phyloP scores from a whole-genome alignment of 2,888 invertebrate species.

The Nomada hirtipes region DNA sequence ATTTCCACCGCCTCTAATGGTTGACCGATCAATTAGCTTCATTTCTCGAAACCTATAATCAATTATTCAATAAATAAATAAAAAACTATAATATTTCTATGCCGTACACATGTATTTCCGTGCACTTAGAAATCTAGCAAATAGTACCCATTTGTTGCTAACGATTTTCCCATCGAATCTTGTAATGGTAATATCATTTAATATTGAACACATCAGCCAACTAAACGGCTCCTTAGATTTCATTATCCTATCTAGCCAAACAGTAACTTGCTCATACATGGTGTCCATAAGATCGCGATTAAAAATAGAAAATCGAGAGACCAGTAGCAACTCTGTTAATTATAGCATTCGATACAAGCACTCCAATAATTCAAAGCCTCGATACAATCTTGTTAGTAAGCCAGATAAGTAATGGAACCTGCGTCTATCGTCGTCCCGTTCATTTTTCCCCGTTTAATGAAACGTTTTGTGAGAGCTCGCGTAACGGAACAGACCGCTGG shows the following conservation, averaged over 20 bases:
- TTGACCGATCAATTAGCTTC: conserved; percentile 13
- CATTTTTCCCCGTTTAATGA: conserved; percentile 25
- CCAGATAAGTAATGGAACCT: conserved; percentile 25
- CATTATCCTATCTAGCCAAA: background rate
- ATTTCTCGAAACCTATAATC: background rate
- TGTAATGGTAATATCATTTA: conserved; percentile 2
- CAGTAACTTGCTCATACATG: background rate
- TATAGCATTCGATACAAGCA: conserved; percentile 59
- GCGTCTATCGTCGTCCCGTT: conserved; percentile 11
- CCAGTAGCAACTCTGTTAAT: conserved; percentile 71
- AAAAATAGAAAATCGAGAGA: conserved; percentile 34
- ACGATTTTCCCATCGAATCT: conserved; percentile 9
- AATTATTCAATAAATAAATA: conserved; percentile 2
- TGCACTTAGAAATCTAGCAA: background rate
- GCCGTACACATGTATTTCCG: background rate
- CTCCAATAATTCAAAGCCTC: conserved; percentile 52
- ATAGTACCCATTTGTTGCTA: conserved; percentile 5
- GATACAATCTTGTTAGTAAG: conserved; percentile 42
- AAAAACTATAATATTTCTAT: background rate
- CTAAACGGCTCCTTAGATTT: conserved; percentile 11
- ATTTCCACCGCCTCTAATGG: background rate
- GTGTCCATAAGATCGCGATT: conserved; percentile 3
- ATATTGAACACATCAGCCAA: background rate
- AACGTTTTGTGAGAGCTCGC: conserved; percentile 28
- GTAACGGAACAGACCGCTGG: conserved; percentile 26